Percentiles rank a stretch among this genome's conserved stretches.
These are phyloP conservation scores for Ariolimax columbianus DNA, from an alignment of 2,888 invertebrate genomes.

Conservation along the genomic window DNA sequence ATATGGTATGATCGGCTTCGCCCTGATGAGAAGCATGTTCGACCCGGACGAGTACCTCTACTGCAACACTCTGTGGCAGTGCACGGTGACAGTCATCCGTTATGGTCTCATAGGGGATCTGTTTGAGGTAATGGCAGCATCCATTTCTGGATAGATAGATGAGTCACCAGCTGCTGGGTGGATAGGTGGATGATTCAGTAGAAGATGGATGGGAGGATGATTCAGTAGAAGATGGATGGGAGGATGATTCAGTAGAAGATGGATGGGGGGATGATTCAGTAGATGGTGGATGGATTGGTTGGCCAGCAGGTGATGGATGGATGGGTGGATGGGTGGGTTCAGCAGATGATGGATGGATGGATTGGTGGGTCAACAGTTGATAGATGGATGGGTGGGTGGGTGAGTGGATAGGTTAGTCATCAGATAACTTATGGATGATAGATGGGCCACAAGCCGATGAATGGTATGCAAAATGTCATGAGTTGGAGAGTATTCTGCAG, in stretches of 20 bases:
- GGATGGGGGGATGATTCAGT: background rate
- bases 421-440: no score
- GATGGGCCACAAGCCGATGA: no score
- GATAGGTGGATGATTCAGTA: background rate
- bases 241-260: background rate
- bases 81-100: constrained; percentile 77
- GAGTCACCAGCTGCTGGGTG: background rate
- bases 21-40: constrained; percentile 77
- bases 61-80: constrained; percentile 77
- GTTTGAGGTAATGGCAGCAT: constrained; percentile 71
- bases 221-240: background rate
- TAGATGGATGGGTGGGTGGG: no score
- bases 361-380: no score
- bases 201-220: background rate
- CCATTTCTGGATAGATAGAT: background rate
- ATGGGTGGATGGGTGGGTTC: background rate
- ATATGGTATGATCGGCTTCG: constrained; percentile 78
- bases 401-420: no score
- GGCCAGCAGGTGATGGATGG: background rate
- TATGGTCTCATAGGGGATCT: constrained; percentile 78
- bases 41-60: constrained; percentile 74
- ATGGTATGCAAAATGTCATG: no score
- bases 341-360: no score
- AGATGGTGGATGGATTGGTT: no score
- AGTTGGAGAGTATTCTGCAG: no score